phyloP scores from a whole-genome alignment of 2,113 vertebrate species.

The Limanda limanda region DNA sequence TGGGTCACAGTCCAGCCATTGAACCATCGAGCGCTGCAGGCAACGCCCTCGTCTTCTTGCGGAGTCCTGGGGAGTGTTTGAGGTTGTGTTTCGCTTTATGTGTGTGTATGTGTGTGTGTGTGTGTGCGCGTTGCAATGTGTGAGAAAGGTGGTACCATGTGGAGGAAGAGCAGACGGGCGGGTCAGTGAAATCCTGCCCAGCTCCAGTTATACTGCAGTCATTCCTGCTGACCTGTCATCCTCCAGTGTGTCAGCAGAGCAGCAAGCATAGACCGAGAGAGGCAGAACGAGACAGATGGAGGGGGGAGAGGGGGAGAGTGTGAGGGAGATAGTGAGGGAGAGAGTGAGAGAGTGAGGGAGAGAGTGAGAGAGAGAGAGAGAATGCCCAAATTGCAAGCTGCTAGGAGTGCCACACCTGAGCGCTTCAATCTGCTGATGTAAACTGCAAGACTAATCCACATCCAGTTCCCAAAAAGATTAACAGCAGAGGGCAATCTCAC shows the following conservation, averaged over 20 bases:
- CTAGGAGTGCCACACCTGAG: constrained; percentile 40
- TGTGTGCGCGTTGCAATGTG: constrained; percentile 7
- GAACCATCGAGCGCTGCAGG: constrained; percentile 39
- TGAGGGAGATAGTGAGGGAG: not conserved
- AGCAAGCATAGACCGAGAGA: constrained; percentile 27
- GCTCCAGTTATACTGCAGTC: constrained; percentile 68
- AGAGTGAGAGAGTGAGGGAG: not conserved
- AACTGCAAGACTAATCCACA: constrained; percentile 19
- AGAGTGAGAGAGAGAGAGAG: not conserved
- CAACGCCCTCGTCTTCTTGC: constrained; percentile 61
- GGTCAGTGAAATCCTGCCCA: constrained; percentile 60
- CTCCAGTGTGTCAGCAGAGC: constrained; percentile 51
- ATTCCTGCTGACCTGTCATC: constrained; percentile 74
- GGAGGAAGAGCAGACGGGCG: constrained; percentile 65
- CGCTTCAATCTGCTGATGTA: constrained; percentile 4
- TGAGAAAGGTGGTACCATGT: constrained; percentile 57
- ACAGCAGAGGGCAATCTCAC: not conserved
- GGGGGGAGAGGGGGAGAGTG: not conserved
- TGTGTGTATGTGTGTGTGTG: constrained; percentile 11
- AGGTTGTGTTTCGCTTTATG: not conserved
- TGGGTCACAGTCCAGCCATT: constrained; percentile 49
- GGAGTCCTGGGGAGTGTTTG: constrained; percentile 22
- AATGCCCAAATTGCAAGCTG: constrained; percentile 13
- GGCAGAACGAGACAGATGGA: constrained; percentile 16
- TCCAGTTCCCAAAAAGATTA: constrained; percentile 23